Evolutionary conservation across 37 sponge, comb jelly and placozoan species (phyloP), one percentile per base, ranked within the genome.

Genomic region (Mnemiopsis leidyi): DNA sequence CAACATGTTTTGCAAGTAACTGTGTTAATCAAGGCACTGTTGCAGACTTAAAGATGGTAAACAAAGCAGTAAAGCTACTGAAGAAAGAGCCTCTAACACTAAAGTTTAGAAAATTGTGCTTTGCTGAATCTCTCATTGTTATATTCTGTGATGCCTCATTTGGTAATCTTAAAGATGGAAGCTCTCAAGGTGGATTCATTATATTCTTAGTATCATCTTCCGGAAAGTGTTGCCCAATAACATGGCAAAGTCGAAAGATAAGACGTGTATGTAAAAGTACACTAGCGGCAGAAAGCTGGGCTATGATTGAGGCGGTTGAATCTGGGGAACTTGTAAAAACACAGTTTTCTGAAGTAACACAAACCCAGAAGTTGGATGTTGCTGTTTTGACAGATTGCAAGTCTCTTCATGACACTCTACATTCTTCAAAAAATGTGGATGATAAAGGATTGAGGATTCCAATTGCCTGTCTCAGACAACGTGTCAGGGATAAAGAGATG

Each of bases 401-500:
- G 23, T 71, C 73, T 23, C 23, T 71, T 5, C 25, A n/a, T 71
- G 73, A 71, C 26, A 29, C 73, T 23, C 23, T 71, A 25, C 73
- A 71, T 23, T 28, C 73, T 2, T 71, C 73, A 23, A 71, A 71
- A 71, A 71, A 71, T 71, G 73, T 71, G 5, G 73, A 71, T 71
- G 73, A 71, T 29, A 71, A 18, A 71, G 73, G 73, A 23, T 71
- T 71, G 73, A 71, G 73, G 26, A 71, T 71, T 29, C 73, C 73
- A 28, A 71, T 71, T n/a, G 73, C 73, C 7, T 71, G 73, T 18
- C 26, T 71, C 29, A 3, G 73, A 3, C 73, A 71, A 71, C 16
- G 73, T 7, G 73, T 71, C 2, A 7, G 26, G 3, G 26, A 71
- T 23, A 7, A 23, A n/a, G 73, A 71, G 26, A 71, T 71, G 73